A percentile compares a stretch with the other conserved stretches of the same genome.
Evolutionary conservation across 2,888 invertebrate genomes (phyloP).

Genomic region (Embidobia sp.): DNA sequence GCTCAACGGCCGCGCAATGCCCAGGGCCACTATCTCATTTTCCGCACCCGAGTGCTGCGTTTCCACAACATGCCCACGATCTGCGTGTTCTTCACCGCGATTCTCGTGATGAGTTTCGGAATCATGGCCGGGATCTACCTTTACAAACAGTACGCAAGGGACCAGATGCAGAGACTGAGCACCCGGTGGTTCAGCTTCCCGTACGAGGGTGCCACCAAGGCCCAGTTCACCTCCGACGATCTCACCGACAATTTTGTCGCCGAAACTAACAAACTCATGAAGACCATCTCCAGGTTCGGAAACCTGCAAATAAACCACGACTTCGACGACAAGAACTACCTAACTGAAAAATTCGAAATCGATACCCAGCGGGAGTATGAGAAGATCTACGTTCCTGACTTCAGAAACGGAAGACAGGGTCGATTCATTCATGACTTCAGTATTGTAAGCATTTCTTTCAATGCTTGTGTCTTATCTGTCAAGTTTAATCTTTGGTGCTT

Average conservation of each 20-base stretch:
- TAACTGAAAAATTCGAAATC: slow-evolving; percentile 92
- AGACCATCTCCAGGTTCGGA: slow-evolving; percentile 67
- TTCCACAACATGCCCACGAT: slow-evolving; percentile 86
- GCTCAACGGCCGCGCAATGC: slow-evolving; percentile 77
- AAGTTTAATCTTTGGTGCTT: background rate
- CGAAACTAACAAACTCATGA: slow-evolving; percentile 71
- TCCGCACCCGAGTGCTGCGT: slow-evolving; percentile 82
- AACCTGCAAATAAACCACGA: slow-evolving; percentile 57
- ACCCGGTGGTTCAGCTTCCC: slow-evolving; percentile 87
- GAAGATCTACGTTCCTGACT: slow-evolving; percentile 93
- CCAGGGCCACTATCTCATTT: slow-evolving; percentile 80
- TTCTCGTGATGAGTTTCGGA: slow-evolving; percentile 87
- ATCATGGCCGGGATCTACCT: slow-evolving; percentile 88
- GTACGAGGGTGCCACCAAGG: slow-evolving; percentile 79
- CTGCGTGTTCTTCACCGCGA: slow-evolving; percentile 87
- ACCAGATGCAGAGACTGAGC: slow-evolving; percentile 85
- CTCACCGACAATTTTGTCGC: slow-evolving; percentile 69
- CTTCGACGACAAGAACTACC: slow-evolving; percentile 79
- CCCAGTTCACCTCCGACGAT: slow-evolving; percentile 70
- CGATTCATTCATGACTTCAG: slow-evolving; percentile 97
- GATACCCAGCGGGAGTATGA: slow-evolving; percentile 89
- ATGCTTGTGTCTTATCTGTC: slow-evolving; percentile 54
- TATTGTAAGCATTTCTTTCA: too few species aligned
- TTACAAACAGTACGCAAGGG: slow-evolving; percentile 87
- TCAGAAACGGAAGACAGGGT: slow-evolving; percentile 90